A percentile compares a stretch with the other conserved stretches of the same genome.
Conservation (phyloP, 2,113 vertebrate species). For the Pachycephala philippinensis region DNA sequence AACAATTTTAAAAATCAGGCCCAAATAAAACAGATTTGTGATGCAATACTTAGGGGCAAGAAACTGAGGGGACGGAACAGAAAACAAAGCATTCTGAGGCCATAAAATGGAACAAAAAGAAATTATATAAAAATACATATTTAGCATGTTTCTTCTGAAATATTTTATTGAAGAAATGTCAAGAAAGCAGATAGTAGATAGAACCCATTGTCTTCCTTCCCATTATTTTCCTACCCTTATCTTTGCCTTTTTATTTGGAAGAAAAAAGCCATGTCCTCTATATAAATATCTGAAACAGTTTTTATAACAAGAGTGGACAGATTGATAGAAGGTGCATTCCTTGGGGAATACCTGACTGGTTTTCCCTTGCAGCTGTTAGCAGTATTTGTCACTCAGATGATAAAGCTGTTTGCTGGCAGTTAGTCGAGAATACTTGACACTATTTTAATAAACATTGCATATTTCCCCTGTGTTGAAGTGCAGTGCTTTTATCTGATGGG, state of each 20-base stretch:
- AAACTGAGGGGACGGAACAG: not conserved
- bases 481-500: not conserved
- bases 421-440: not conserved
- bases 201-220: not conserved
- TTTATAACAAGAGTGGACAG: not conserved
- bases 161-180: not conserved
- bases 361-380: not conserved
- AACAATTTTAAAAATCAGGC: not conserved
- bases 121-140: not conserved
- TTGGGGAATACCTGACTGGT: not conserved
- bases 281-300: not conserved
- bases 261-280: not conserved
- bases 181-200: not conserved
- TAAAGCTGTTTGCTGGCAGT: not conserved
- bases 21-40: not conserved
- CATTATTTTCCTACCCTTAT: not conserved
- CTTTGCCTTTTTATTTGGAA: not conserved
- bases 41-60: not conserved
- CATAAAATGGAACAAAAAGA: not conserved
- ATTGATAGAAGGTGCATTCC: not conserved
- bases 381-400: not conserved
- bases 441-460: constrained; percentile 5
- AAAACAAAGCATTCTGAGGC: not conserved
- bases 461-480: not conserved
- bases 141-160: not conserved